phyloP scores from a whole-genome alignment of 2,113 vertebrate species.

The Donacobius atricapilla region DNA sequence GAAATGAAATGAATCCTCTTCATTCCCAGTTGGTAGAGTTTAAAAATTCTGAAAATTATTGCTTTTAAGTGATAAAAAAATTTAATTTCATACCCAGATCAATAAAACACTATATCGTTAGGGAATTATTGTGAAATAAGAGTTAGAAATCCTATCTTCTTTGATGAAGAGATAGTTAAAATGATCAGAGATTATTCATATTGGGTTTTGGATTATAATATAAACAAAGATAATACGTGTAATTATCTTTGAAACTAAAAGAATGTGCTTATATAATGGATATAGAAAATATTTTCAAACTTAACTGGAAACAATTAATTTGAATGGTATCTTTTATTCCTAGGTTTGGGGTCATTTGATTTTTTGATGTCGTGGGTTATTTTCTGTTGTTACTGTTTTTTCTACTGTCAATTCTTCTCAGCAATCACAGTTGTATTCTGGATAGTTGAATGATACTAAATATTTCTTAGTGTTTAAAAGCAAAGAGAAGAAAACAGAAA shows the following conservation, averaged over 20 bases:
- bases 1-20: not conserved
- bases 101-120: not conserved
- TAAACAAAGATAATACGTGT: not conserved
- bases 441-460: not conserved
- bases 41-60: not conserved
- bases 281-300: not conserved
- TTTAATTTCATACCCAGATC: not conserved
- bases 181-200: not conserved
- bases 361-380: fast-evolving
- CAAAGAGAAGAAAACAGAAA: not conserved
- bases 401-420: not conserved
- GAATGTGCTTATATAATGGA: not conserved
- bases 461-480: not conserved
- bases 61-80: not conserved
- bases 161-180: not conserved
- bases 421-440: not conserved
- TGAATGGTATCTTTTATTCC: not conserved
- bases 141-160: not conserved
- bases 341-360: not conserved
- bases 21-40: not conserved
- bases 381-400: not conserved
- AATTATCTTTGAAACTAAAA: not conserved
- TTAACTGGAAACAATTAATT: not conserved
- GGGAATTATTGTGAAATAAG: not conserved
- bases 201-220: not conserved